phyloP scores from a whole-genome alignment of 2,113 vertebrate species.

The Clarias magur region DNA sequence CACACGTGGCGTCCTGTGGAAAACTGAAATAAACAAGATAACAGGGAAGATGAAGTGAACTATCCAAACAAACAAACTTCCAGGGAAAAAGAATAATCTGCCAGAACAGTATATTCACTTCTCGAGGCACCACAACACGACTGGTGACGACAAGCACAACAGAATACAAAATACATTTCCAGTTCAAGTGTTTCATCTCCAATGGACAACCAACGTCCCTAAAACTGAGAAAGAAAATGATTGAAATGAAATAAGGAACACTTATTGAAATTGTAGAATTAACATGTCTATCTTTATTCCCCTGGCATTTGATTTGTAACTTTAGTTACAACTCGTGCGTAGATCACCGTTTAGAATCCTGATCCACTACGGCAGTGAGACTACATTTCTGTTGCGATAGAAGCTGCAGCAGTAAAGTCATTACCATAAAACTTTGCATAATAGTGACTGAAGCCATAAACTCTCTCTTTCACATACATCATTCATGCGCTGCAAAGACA shows the following conservation, averaged over 20 bases:
- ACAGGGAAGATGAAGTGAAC: no score
- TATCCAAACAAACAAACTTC: no score
- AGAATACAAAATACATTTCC: not conserved
- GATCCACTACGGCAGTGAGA: not conserved
- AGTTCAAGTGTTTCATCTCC: not conserved
- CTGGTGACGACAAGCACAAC: not conserved
- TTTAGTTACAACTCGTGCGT: constrained; percentile 12
- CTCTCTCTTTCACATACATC: constrained; percentile 30
- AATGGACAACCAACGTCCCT: not conserved
- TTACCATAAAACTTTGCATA: constrained; percentile 38
- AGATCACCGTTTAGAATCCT: not conserved
- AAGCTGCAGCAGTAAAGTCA: constrained; percentile 13
- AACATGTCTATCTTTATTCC: not conserved
- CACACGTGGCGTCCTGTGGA: no score
- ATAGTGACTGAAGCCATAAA: constrained; percentile 32
- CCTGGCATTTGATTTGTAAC: not conserved
- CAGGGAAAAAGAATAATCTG: no score
- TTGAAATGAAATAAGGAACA: not conserved
- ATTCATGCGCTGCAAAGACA: constrained; percentile 3
- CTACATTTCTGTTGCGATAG: constrained; percentile 4
- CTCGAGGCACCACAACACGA: no score
- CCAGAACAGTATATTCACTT: no score
- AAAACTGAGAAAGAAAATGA: not conserved
- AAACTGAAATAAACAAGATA: no score
- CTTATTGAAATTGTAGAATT: not conserved